Evolutionary conservation across 2,797 vertebrate species (phyloP).

Genomic region (Selene dorsalis): DNA sequence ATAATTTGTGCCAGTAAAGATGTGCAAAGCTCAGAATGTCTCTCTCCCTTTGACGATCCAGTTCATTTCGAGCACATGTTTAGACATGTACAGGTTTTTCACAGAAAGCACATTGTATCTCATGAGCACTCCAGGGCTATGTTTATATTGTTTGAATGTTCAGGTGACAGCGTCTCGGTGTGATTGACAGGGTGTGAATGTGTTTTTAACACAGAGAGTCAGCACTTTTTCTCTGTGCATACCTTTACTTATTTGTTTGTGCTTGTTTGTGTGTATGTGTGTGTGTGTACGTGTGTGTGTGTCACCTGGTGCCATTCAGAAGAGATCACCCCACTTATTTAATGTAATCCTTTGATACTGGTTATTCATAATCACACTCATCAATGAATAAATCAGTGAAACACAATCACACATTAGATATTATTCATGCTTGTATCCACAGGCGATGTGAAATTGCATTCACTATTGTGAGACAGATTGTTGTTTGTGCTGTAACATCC

Average conservation of each 20-base stretch:
- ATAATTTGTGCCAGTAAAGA: constrained; percentile 3
- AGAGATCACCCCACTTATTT: background rate
- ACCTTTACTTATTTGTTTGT: constrained; percentile 30
- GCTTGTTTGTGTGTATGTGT: constrained; percentile 4
- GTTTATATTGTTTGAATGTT: constrained; percentile 21
- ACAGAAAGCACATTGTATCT: background rate
- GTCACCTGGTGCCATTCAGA: constrained; percentile 33
- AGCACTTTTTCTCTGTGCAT: constrained; percentile 30
- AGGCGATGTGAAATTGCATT: background rate
- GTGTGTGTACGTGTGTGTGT: constrained; percentile 11
- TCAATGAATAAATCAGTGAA: background rate
- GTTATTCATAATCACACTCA: background rate
- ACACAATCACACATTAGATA: background rate
- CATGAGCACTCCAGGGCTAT: background rate
- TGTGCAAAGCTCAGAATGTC: background rate
- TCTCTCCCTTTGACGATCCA: background rate
- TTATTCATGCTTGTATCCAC: background rate
- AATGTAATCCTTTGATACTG: background rate
- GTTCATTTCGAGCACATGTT: constrained; percentile 26
- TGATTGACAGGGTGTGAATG: constrained; percentile 9
- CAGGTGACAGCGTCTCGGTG: constrained; percentile 24
- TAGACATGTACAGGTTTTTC: constrained; percentile 25
- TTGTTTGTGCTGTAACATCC: background rate
- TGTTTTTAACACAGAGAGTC: constrained; percentile 25
- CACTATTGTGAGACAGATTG: background rate